Conservation (phyloP, 1,140 invertebrate genomes). For the Drosophila orosa region DNA sequence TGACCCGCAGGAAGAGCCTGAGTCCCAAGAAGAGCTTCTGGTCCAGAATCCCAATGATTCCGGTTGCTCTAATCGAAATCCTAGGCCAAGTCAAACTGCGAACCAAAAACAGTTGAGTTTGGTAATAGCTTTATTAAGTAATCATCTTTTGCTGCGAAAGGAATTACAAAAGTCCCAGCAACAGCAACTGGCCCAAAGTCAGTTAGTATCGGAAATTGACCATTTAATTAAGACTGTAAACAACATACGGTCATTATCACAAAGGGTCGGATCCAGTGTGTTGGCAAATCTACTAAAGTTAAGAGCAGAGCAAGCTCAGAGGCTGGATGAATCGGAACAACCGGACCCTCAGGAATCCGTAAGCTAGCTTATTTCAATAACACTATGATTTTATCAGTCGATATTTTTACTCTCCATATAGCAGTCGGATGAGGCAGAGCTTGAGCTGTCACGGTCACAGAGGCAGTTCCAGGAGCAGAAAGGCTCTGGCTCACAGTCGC, state of each 20-base stretch:
- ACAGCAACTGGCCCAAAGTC: not conserved
- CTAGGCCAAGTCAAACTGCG: accelerated
- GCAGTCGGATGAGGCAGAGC: too few relatives aligned
- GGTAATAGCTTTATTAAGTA: not conserved
- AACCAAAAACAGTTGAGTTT: too few relatives aligned
- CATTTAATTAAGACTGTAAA: not conserved
- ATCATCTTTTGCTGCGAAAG: not conserved
- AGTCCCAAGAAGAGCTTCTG: not conserved
- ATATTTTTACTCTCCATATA: not conserved
- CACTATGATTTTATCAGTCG: too few relatives aligned
- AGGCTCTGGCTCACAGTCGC: too few relatives aligned
- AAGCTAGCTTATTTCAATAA: not conserved
- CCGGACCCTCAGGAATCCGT: not conserved
- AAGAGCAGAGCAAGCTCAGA: not conserved
- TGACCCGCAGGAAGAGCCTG: not conserved
- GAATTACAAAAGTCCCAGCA: not conserved
- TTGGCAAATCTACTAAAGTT: not conserved
- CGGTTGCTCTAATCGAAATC: not conserved
- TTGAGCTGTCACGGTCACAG: not conserved
- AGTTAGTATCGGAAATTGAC: not conserved
- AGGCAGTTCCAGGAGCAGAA: too few relatives aligned
- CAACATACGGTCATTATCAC: too few relatives aligned
- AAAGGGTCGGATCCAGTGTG: not conserved
- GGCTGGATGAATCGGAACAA: not conserved
- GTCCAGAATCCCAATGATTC: too few relatives aligned